Evolutionary conservation across 2,888 invertebrate genomes (phyloP), one percentile per base, ranked within the genome.

Genomic region (Eumacrocentrus americanus): DNA sequence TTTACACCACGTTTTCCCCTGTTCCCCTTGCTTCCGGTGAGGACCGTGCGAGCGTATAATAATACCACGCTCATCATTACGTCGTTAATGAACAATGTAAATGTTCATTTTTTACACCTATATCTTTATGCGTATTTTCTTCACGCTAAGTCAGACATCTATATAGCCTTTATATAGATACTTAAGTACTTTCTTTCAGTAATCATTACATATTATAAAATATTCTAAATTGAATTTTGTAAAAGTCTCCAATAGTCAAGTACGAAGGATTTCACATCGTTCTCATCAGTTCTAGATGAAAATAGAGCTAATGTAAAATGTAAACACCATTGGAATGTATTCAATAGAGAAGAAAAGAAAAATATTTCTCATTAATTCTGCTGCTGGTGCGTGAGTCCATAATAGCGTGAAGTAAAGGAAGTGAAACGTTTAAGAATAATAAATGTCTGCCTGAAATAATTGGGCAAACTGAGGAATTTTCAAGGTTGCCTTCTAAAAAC

Each of bases 381-480:
- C n/a, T 20, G 29, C 14, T 12, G 52, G 48, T 52, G 34, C 48
- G 22, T 52, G 11, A 51, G 22, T 60, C 23, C 38, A 44, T 38
- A 42, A 54, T 44, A 53, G 42, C 44, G 18, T 42, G 35, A 59
- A 52, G 40, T 38, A 58, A 50, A 52, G 50, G 48, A 60, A 60
- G 44, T 57, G 38, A 44, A 56, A 51, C 40, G 40, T 57, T 60
- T 60, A 53, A 48, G 34, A 58, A 50, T 58, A 50, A 20, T 57
- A 58, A 59, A 63, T 59, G 35, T 53, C 68, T 72, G 67, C 67
- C 68, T 70, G 75, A 75, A 76, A 75, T 75, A 76, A 77, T 74
- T 70, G 66, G 59, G 56, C 46, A 58, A 64, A 72, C 72, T 67
- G 72, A 70, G 67, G n/a, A 67, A 65, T 67, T 67, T 65, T 66